These are phyloP conservation scores for Hippocampus guttulatus DNA, from an alignment of 2,113 vertebrate genomes.

Conservation along the genomic window DNA sequence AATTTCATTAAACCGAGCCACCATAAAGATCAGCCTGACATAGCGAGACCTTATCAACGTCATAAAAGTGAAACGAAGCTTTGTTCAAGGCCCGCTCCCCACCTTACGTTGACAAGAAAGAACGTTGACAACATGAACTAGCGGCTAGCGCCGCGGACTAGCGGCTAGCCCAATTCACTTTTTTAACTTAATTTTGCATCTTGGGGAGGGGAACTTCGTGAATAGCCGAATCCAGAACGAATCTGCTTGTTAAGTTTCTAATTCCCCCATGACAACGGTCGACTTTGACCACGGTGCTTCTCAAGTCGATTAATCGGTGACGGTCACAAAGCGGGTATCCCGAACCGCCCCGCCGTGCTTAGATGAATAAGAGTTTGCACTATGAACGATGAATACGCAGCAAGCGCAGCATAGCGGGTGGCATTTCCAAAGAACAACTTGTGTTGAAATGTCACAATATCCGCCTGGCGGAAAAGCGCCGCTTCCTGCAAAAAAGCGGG, in stretches of 20 bases:
- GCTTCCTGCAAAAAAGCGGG: conserved; percentile 44
- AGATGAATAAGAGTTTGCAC: neutral
- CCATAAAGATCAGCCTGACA: conserved; percentile 2
- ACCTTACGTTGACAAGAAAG: neutral
- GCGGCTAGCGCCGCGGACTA: neutral
- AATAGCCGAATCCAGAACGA: no score
- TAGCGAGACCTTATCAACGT: conserved; percentile 6
- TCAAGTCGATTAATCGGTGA: no score
- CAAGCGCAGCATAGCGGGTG: neutral
- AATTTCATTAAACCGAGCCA: conserved; percentile 1
- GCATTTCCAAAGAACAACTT: neutral
- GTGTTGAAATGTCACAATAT: conserved; percentile 12
- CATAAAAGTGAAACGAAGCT: conserved; percentile 3
- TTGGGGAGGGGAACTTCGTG: no score
- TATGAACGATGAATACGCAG: neutral
- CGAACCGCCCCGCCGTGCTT: neutral
- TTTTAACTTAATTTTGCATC: no score
- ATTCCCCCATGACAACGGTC: neutral
- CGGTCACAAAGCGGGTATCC: neutral
- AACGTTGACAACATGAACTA: neutral
- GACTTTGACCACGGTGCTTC: no score
- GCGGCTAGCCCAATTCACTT: neutral
- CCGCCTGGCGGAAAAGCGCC: conserved; percentile 18
- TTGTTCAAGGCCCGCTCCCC: neutral
- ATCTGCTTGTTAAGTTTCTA: no score